These are phyloP conservation scores for Porphyrio hochstetteri DNA, from an alignment of 2,113 vertebrate species.

Conservation along the genomic window DNA sequence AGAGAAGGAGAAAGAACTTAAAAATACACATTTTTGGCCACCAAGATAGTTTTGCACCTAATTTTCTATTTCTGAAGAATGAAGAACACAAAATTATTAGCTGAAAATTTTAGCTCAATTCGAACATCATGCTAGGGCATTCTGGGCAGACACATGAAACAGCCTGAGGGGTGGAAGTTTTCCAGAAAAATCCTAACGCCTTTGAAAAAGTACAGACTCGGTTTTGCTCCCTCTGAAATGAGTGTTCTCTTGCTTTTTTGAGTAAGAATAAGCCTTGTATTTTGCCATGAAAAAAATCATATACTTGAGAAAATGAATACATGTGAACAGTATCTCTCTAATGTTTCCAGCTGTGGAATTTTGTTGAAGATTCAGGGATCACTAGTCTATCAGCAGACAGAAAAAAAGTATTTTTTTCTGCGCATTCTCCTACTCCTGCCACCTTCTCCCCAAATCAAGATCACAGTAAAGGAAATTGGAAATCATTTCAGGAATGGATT, in stretches of 20 bases:
- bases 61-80: not conserved
- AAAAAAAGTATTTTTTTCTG: not conserved
- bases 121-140: not conserved
- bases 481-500: not conserved
- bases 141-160: not conserved
- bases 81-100: not conserved
- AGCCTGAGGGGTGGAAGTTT: not conserved
- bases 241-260: not conserved
- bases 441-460: not conserved
- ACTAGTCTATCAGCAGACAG: not conserved
- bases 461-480: not conserved
- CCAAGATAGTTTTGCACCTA: not conserved
- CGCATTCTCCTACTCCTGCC: not conserved
- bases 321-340: not conserved
- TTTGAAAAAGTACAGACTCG: not conserved
- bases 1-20: not conserved
- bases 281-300: not conserved
- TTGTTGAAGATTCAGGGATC: not conserved
- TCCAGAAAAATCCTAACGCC: not conserved
- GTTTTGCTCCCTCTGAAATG: not conserved
- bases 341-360: not conserved
- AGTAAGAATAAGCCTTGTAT: not conserved
- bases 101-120: not conserved
- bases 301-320: not conserved
- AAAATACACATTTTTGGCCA: not conserved